A percentile compares a stretch with the other conserved stretches of the same genome.
These are phyloP conservation scores for Polyergus mexicanus DNA, from an alignment of 1,140 invertebrate genomes.

Conservation along the genomic window DNA sequence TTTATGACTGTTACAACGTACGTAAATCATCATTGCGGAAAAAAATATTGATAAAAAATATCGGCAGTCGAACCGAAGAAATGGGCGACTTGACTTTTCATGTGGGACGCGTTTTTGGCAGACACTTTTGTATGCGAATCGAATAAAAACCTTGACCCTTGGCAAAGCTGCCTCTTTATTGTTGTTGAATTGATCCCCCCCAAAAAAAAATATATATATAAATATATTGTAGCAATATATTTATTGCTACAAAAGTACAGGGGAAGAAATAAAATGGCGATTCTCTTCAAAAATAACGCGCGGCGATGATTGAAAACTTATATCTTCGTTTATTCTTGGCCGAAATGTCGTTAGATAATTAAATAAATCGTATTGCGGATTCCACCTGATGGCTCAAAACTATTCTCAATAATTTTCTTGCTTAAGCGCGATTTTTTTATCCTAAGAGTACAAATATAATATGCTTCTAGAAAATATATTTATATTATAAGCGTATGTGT, in stretches of 20 bases:
- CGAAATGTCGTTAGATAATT: not conserved
- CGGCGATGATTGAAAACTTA: constrained; percentile 68
- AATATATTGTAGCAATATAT: constrained; percentile 4
- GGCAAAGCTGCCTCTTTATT: constrained; percentile 1
- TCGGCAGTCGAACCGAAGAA: not conserved
- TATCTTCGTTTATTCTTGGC: constrained; percentile 71
- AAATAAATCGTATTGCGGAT: constrained; percentile 54
- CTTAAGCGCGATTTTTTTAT: not conserved
- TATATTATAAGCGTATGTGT: no score
- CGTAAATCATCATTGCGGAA: not conserved
- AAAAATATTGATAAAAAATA: constrained; percentile 30
- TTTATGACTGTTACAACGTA: not conserved
- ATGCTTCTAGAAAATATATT: not conserved
- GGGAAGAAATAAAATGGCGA: not conserved
- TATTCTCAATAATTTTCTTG: not conserved
- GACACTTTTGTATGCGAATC: not conserved
- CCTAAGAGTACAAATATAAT: not conserved
- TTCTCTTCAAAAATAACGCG: constrained; percentile 24
- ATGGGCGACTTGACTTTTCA: not conserved
- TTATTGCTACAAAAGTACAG: not conserved
- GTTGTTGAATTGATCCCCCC: constrained; percentile 13
- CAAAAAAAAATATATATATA: no score
- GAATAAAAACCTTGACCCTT: not conserved
- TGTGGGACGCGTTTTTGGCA: not conserved
- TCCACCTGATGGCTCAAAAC: not conserved